Evolutionary conservation across 2,888 invertebrate species (phyloP), one percentile per base, ranked within the genome.

Genomic region (Timandra comae): DNA sequence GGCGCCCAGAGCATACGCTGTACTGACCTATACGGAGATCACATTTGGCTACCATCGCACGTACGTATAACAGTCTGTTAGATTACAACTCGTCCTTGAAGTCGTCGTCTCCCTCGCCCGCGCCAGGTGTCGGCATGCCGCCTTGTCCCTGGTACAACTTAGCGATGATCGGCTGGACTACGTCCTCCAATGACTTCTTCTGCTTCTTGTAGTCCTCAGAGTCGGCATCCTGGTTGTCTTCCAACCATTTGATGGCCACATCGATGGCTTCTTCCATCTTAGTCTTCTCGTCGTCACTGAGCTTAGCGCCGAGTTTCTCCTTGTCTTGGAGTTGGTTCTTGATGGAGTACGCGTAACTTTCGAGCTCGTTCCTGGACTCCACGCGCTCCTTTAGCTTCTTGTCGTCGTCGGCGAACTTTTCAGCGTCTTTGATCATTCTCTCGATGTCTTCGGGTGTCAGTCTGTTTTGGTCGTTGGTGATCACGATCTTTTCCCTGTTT

Each of bases 331-430:
- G 88, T 79, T 98, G 98, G 81, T 97, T 99, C 88, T 99, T 99
- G 41, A 99, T 89, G 2, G 97, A 97, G 85, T 99, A 99, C 0
- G 97, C 96, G 60, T 98, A 98, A 36, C 96, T 95, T 81, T 99
- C 99, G 33, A 99, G 88, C 69, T 99, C 99, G 74, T 99, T 99
- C 49, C 97, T 91, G 2, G 98, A 93, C 71, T 99, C 99, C 2
- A 99, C 97, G 30, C 94, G 90, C 79, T 98, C 97, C 85, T 97
- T 97, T 48, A 97, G 86, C 79, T 96, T 97, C 87, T 98, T 98
- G 82, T 99, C 99, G 52, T 99, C 99, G 63, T 99, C 99, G 9
- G 98, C 97, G 82, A 98, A 99, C 78, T 96, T 96, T 86, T 99
- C 99, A 1, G 99, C 98, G 69, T 99, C 99, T 80, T 95, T 95